Percentiles rank a stretch among this genome's conserved stretches.
phyloP scores from a whole-genome alignment of 2,797 vertebrate genomes.

The Pampus argenteus region DNA sequence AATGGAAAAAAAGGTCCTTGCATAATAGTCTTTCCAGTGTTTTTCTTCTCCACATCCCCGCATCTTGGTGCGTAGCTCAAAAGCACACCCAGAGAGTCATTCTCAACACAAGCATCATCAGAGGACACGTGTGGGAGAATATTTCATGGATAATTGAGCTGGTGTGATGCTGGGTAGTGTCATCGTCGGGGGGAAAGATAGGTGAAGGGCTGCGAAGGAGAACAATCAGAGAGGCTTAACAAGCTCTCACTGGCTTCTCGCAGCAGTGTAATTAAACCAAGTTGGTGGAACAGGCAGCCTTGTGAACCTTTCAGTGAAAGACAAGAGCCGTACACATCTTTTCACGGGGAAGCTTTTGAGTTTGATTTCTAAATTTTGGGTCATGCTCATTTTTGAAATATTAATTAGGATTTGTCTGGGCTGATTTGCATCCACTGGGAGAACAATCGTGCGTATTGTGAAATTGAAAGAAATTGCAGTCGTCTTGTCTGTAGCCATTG shows the following conservation, averaged over 20 bases:
- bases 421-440: not conserved
- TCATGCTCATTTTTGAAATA: not conserved
- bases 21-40: not conserved
- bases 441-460: not conserved
- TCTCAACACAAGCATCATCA: constrained; percentile 48
- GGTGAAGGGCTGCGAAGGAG: constrained; percentile 62
- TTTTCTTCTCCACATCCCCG: not conserved
- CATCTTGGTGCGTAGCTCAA: constrained; percentile 16
- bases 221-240: constrained; percentile 75
- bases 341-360: constrained; percentile 9
- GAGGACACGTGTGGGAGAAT: constrained; percentile 59
- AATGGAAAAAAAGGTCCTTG: constrained; percentile 14
- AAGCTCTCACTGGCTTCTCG: constrained; percentile 63
- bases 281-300: constrained; percentile 55
- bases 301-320: constrained; percentile 31
- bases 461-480: not conserved
- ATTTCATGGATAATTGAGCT: constrained; percentile 74
- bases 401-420: not conserved
- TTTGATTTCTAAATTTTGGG: constrained; percentile 10
- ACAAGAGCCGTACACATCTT: constrained; percentile 7
- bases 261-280: constrained; percentile 67
- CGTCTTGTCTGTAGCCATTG: too few relatives aligned
- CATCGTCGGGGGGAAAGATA: constrained; percentile 53
- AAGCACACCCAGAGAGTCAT: constrained; percentile 55
- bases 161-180: constrained; percentile 64